Percentiles rank a stretch among this genome's conserved stretches.
Evolutionary conservation across 1,140 invertebrate genomes (phyloP).

Genomic region (Rhyacophila brunnea): DNA sequence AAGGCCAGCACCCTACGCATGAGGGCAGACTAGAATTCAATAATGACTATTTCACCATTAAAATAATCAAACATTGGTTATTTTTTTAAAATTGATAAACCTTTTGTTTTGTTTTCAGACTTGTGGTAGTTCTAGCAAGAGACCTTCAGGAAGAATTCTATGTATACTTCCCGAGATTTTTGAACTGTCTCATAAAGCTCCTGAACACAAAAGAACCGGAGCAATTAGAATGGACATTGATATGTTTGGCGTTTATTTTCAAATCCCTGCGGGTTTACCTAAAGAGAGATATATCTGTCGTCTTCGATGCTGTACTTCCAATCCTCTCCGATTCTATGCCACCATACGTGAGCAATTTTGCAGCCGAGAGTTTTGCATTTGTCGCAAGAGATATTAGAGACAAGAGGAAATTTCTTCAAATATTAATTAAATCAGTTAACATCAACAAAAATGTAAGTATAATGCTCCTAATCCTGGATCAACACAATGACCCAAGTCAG

Average conservation of each 20-base stretch:
- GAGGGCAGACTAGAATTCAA: too few species aligned
- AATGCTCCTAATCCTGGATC: too few species aligned
- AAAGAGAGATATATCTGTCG: slow-evolving; percentile 72
- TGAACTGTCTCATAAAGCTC: slow-evolving; percentile 68
- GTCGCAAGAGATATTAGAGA: slow-evolving; percentile 85
- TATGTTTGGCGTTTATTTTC: slow-evolving; percentile 83
- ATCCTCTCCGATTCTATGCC: slow-evolving; percentile 70
- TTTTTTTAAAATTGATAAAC: neutral
- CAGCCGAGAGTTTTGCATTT: slow-evolving; percentile 92
- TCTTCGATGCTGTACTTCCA: slow-evolving; percentile 74
- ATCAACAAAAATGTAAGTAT: slow-evolving; percentile 65
- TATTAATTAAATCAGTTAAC: slow-evolving; percentile 67
- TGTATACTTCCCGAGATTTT: slow-evolving; percentile 70
- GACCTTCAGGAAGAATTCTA: slow-evolving; percentile 88
- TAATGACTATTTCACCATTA: neutral
- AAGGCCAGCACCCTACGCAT: too few species aligned
- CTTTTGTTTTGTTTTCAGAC: slow-evolving; percentile 53
- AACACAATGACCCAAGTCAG: too few species aligned
- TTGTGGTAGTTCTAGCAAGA: slow-evolving; percentile 78
- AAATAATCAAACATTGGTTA: neutral
- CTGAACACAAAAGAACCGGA: slow-evolving; percentile 78
- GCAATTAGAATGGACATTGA: slow-evolving; percentile 78
- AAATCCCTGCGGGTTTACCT: slow-evolving; percentile 83
- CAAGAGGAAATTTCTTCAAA: slow-evolving; percentile 69
- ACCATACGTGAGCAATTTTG: slow-evolving; percentile 85